Percentiles rank a stretch among this genome's conserved stretches.
phyloP scores from a whole-genome alignment of 2,113 vertebrate species.

The Corapipo altera region DNA sequence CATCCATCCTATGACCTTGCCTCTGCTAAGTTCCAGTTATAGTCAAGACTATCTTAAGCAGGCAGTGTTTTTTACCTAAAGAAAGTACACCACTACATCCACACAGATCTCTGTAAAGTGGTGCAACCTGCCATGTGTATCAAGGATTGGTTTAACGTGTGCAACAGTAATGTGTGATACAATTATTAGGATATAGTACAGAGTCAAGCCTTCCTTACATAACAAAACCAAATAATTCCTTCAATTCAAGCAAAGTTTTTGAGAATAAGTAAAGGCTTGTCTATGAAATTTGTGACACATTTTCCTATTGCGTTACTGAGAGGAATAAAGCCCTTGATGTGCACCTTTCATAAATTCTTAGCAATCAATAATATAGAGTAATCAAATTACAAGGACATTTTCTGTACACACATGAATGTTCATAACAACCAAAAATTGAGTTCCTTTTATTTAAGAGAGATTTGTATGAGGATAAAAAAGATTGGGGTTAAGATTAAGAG shows the following conservation, averaged over 20 bases:
- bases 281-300: background rate
- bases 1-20: background rate
- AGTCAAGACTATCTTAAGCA: background rate
- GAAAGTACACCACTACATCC: background rate
- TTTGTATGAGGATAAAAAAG: constrained; percentile 42
- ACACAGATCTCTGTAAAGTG: background rate
- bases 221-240: background rate
- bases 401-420: background rate
- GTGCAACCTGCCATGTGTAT: background rate
- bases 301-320: background rate
- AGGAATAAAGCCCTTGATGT: background rate
- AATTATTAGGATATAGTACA: background rate
- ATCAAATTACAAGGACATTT: background rate
- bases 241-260: background rate
- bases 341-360: background rate
- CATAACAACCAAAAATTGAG: background rate
- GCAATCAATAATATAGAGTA: background rate
- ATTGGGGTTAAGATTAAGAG: constrained; percentile 15
- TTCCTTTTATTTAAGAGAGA: background rate
- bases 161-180: background rate
- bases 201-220: background rate
- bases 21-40: background rate
- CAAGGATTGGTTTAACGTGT: fast-evolving
- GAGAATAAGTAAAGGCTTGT: background rate
- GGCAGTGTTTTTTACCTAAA: background rate